phyloP scores from a whole-genome alignment of 1,140 invertebrate genomes.

The Zaprionus capensis region DNA sequence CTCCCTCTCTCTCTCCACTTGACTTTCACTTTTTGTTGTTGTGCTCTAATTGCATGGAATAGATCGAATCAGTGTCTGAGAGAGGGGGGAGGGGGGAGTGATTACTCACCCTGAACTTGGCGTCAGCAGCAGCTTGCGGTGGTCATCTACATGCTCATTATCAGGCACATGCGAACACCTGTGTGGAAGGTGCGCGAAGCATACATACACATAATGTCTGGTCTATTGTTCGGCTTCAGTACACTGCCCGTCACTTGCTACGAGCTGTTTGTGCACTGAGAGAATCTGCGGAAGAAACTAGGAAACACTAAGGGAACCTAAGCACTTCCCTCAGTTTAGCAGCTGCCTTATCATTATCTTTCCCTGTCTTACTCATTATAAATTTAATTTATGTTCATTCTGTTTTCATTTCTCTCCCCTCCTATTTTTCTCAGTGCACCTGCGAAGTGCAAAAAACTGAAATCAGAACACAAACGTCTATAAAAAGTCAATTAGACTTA shows the following conservation, averaged over 20 bases:
- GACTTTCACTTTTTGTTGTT: constrained; percentile 76
- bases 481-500: constrained; percentile 80
- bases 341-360: background rate
- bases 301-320: no score
- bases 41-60: constrained; percentile 36
- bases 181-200: constrained; percentile 22
- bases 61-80: constrained; percentile 39
- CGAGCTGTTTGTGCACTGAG: constrained; percentile 12
- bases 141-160: constrained; percentile 32
- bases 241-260: constrained; percentile 20
- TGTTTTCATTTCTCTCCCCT: background rate
- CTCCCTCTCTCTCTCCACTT: constrained; percentile 14
- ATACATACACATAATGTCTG: constrained; percentile 6
- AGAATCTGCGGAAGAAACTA: background rate
- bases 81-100: background rate
- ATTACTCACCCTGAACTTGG: constrained; percentile 76
- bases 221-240: constrained; percentile 1
- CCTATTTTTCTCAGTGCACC: constrained; percentile 18
- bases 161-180: constrained; percentile 54
- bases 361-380: background rate
- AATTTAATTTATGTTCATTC: background rate
- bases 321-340: background rate
- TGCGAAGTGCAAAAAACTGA: constrained; percentile 32
- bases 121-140: constrained; percentile 48
- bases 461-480: constrained; percentile 60